Evolutionary conservation across 2,797 vertebrate genomes (phyloP), one percentile per base, ranked within the genome.

Genomic region (Salmo trutta): DNA sequence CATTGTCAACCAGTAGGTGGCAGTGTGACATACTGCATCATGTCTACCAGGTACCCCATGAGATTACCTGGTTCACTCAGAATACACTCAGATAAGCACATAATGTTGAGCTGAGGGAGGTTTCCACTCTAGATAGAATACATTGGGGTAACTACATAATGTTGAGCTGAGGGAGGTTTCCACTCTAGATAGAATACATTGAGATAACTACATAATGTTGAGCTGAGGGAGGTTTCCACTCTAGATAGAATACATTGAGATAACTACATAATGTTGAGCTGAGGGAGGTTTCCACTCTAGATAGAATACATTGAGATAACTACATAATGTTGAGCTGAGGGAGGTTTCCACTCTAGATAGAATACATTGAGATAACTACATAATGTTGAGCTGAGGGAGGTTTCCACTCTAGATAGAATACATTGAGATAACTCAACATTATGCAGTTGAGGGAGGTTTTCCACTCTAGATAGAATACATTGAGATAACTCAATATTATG

Each of bases 1-100:
- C 16, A 16, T 67, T 31, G 1, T 33, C 29, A 17, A 67, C 87
- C 91, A 87, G 82, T 89, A 92, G 91, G 86, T 88, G 91, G 90
- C 87, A 88, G 83, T 86, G 90, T 53, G 81, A 77, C 78, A 36
- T 78, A 74, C 80, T 65, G 24, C 8, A 5, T 69, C 17, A 19
- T 24, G 59, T 65, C 2, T 3, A 70, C 59, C 21, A 27, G 1
- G 6, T 14, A 15, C 76, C 72, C 24, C n/a, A 66, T 31, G 4
- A 76, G 33, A 73, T 29, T 69, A 71, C 59, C 79, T 77, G 78
- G 73, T 59, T 41, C 54, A 52, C 41, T 24, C 74, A 8, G 21
- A 83, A 71, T 73, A 51, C 31, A 74, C 66, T 83, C 82, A 80
- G 70, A 84, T 74, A 77, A 79, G 78, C 82, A 79, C 53, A 87